phyloP scores from a whole-genome alignment of 2,888 invertebrate species.

The Dyspetes luteomarginatus region DNA sequence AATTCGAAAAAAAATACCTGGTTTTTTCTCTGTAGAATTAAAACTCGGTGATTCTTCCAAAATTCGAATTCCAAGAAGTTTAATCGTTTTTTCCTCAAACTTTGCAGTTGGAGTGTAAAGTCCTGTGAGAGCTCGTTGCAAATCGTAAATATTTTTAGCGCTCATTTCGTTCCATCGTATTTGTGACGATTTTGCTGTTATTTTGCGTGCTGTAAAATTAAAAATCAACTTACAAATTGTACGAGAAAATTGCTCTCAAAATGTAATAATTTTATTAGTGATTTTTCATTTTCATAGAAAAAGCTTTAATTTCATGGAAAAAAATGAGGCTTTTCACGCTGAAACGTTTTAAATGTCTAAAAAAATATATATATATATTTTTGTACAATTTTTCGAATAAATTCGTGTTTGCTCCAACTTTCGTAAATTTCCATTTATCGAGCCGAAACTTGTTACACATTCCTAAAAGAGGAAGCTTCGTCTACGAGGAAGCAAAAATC shows the following conservation, averaged over 20 bases:
- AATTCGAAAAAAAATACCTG: conserved; percentile 73
- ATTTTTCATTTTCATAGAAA: too few species aligned
- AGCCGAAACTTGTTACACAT: too few species aligned
- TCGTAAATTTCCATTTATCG: too few species aligned
- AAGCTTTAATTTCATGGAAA: too few species aligned
- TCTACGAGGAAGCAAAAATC: too few species aligned
- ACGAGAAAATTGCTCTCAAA: background rate
- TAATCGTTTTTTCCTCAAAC: conserved; percentile 86
- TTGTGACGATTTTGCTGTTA: conserved; percentile 86
- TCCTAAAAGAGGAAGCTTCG: too few species aligned
- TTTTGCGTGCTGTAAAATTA: conserved; percentile 89
- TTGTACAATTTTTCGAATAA: too few species aligned
- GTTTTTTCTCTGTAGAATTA: conserved; percentile 60
- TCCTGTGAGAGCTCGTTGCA: conserved; percentile 88
- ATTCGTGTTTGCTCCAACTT: too few species aligned
- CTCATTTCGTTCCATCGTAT: conserved; percentile 88
- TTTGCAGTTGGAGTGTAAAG: conserved; percentile 87
- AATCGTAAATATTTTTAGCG: conserved; percentile 88
- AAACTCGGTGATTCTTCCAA: conserved; percentile 68
- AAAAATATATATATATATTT: too few species aligned
- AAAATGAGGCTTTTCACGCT: too few species aligned
- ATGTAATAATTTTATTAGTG: too few species aligned
- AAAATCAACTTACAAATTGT: conserved; percentile 1
- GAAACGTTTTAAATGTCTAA: too few species aligned
- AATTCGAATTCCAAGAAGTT: conserved; percentile 86